Conservation (phyloP, 2,888 invertebrate genomes). For the Frankliniella intonsa region DNA sequence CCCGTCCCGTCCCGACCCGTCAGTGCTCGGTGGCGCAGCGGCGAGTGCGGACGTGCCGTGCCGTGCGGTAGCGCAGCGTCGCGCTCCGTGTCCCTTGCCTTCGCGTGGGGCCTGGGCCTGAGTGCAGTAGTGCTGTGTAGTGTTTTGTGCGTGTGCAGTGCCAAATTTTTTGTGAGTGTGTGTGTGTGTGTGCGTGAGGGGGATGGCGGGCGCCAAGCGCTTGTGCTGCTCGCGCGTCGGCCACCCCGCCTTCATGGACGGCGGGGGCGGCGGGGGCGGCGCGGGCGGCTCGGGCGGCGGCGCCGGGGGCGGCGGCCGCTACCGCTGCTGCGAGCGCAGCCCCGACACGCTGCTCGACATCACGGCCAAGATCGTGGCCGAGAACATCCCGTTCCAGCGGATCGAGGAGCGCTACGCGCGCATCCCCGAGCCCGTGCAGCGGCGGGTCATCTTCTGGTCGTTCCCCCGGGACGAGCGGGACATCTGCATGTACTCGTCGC, state of each 20-base stretch:
- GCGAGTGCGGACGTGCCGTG: slow-evolving; percentile 27
- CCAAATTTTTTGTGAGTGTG: background rate
- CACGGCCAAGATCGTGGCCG: slow-evolving; percentile 76
- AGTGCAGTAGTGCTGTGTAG: slow-evolving; percentile 14
- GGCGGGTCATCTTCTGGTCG: slow-evolving; percentile 82
- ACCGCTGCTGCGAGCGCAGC: slow-evolving; percentile 36
- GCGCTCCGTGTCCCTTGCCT: slow-evolving; percentile 29
- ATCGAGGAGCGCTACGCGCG: slow-evolving; percentile 82
- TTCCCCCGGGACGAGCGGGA: slow-evolving; percentile 82
- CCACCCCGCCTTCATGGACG: slow-evolving; percentile 34
- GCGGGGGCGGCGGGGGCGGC: slow-evolving; percentile 33
- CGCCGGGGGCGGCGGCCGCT: slow-evolving; percentile 43
- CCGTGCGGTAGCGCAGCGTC: slow-evolving; percentile 31
- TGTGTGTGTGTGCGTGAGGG: slow-evolving; percentile 33
- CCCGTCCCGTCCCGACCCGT: background rate
- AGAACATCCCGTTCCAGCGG: slow-evolving; percentile 78
- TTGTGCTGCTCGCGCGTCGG: slow-evolving; percentile 49
- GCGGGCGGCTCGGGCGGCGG: slow-evolving; percentile 40
- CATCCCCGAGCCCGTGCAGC: slow-evolving; percentile 83
- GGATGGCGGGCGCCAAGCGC: slow-evolving; percentile 47
- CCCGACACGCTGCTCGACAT: slow-evolving; percentile 76
- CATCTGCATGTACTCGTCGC: slow-evolving; percentile 85
- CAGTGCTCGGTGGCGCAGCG: slow-evolving; percentile 3
- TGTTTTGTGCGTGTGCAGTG: slow-evolving; percentile 12
- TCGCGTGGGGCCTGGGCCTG: slow-evolving; percentile 29